Base-by-base conservation (phyloP, 2,113 vertebrate genomes). In the Elaphurus davidianus region DNA sequence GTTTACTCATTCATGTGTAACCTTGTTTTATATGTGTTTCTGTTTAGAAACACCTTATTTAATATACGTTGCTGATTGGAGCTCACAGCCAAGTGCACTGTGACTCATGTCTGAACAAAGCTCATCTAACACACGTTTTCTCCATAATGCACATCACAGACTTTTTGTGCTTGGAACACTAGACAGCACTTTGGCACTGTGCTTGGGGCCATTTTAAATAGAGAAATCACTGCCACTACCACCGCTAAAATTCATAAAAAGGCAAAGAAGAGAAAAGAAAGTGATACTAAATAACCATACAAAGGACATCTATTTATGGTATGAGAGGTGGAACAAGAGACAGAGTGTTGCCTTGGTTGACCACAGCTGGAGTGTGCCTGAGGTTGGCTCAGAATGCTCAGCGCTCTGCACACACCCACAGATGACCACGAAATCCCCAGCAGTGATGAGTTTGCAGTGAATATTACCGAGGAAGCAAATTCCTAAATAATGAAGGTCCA, bases 31-130 rank as follows among this genome's bases (percentile, higher is more conserved):
- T 86, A n/a, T 71, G 67, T 71, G 9, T 93, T 81, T 93, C 57
- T 95, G 13, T 81, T 95, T 86, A 45, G 64, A 85, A 85, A 45
- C 92, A 87, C 36, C 36, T 83, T 40, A 47, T 50, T 96, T 59
- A 71, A 54, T 62, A 25, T 43, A 43, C 52, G 30, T 47, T 82
- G 13, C 76, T 74, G 62, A 87, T 64, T 92, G 81, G 78, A 62
- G 62, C 55, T 94, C 76, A 25, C 6, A 47, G 94, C 74, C 14
- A 81, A 81, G 47, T 57, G 15, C 17, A 17, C 40, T 21, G 2
- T 96, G 83, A 85, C 87, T 95, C 47, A 50, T 7, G 92, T 28
- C 36, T 36, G 10, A 50, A 60, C 6, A 6, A 76, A 82, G 59
- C n/a, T 54, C 40, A 71, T 45, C 79, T 40, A 30, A 40, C 30